Percentiles rank a stretch among this genome's conserved stretches.
Evolutionary conservation across 2,797 vertebrate species (phyloP).

Genomic region (Lycodopsis pacificus): DNA sequence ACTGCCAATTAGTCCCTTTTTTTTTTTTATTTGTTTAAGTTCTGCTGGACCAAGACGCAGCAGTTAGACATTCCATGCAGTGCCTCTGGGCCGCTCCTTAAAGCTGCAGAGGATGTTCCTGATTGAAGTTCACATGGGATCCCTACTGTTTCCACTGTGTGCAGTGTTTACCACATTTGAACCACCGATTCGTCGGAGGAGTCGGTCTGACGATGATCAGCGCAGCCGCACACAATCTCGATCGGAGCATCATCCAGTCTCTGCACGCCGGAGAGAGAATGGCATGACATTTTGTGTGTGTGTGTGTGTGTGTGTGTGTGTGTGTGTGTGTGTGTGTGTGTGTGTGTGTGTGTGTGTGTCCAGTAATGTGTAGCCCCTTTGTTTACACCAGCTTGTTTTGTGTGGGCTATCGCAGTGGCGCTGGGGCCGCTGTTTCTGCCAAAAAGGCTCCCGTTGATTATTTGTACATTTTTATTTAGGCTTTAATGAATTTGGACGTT

Average conservation of each 20-base stretch:
- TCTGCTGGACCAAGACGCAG: slow-evolving; percentile 53
- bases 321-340: background rate
- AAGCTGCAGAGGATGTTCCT: slow-evolving; percentile 48
- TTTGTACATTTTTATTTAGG: slow-evolving; percentile 50
- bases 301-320: background rate
- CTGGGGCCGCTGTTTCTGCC: slow-evolving; percentile 28
- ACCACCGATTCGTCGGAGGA: slow-evolving; percentile 5
- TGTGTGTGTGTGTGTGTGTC: background rate
- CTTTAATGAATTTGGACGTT: slow-evolving; percentile 55
- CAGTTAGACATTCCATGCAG: slow-evolving; percentile 38
- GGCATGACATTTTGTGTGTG: slow-evolving; percentile 39
- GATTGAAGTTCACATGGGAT: slow-evolving; percentile 28
- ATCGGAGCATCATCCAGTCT: slow-evolving; percentile 24
- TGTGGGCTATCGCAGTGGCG: slow-evolving; percentile 12
- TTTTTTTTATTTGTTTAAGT: slow-evolving; percentile 71
- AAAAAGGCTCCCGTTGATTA: slow-evolving; percentile 42
- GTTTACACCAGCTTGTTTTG: slow-evolving; percentile 11
- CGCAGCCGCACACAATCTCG: slow-evolving; percentile 1
- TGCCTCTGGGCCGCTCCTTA: slow-evolving; percentile 27
- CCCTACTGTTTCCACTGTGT: slow-evolving; percentile 8
- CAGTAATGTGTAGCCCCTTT: slow-evolving; percentile 49
- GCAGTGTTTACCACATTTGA: slow-evolving; percentile 13
- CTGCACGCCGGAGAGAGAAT: slow-evolving; percentile 10
- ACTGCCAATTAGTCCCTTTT: slow-evolving; percentile 74
- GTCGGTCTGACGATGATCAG: slow-evolving; percentile 20